Base-by-base conservation (phyloP, 2,888 invertebrate species). In the Chesias legatella region DNA sequence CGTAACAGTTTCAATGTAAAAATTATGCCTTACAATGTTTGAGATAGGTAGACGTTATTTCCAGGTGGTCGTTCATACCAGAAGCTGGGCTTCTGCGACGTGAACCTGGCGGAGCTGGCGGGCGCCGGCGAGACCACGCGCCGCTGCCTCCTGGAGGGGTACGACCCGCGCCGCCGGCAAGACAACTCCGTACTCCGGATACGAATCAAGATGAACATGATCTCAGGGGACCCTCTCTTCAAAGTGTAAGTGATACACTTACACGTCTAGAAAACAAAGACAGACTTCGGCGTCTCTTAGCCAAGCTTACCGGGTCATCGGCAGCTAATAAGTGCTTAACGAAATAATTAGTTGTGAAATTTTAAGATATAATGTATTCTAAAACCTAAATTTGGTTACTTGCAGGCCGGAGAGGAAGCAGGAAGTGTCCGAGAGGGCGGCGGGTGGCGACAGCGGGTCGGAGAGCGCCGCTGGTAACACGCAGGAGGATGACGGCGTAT, bases 51-150 rank as follows among this genome's bases (percentile, higher is more conserved):
- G 20, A 33, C 10, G 10, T 4, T 23, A 6, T 37, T 29, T 42
- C 49, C 74, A 89, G 88, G 89, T 10, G 97, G 97, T 34, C 91
- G 95, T 53, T 94, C 96, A 53, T 96, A 93, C 86, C 95, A 95
- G 88, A 99, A 99, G 90, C 92, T 99, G 65, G 99, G 99, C 59
- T 99, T 97, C 90, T 98, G 96, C 63, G 98, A 98, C 89, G 91
- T 99, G 67, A 98, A 99, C 90, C 91, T 99, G 73, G 96, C 98
- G 43, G 98, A 98, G 89, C 95, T 95, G 84, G 98, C 99, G 39
- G 98, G 98, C 51, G 94, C 97, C 25, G 98, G 98, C 25, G 91
- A 94, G 65, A 93, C 94, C 43, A 92, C 93, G 60, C 92, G 96
- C 54, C 93, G 96, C 63, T 98, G 95, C 79, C 91, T 99, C 52